phyloP scores from a whole-genome alignment of 1,140 invertebrate species.

The Camponotus pennsylvanicus region DNA sequence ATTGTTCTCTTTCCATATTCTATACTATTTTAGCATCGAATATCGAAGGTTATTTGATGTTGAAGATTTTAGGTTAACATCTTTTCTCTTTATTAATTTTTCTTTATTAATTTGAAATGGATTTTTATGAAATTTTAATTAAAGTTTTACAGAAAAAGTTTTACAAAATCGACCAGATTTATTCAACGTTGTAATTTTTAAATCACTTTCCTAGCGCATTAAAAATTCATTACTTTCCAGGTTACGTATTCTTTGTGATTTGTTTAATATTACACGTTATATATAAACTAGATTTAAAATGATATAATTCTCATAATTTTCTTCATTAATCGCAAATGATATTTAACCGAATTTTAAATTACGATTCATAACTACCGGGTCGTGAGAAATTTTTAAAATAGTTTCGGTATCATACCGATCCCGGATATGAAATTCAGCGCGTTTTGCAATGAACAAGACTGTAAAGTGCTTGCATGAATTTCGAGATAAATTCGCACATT shows the following conservation, averaged over 20 bases:
- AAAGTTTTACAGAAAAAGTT: background rate
- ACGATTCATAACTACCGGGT: background rate
- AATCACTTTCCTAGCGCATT: background rate
- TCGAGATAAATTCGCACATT: constrained; percentile 10
- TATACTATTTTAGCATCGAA: background rate
- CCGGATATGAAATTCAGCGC: background rate
- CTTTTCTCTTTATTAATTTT: background rate
- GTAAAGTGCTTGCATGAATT: background rate
- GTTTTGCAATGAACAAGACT: background rate
- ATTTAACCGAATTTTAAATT: constrained; percentile 13
- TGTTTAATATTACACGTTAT: constrained; percentile 14
- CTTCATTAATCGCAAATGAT: background rate
- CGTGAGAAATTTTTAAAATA: background rate
- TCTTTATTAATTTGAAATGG: background rate
- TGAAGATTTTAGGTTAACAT: constrained; percentile 6
- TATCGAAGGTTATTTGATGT: background rate
- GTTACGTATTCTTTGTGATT: background rate
- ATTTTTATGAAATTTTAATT: background rate
- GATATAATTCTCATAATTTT: background rate
- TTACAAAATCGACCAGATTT: background rate
- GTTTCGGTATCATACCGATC: background rate
- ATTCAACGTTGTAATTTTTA: background rate
- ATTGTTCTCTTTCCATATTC: background rate
- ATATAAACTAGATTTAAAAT: background rate
- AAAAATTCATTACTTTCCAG: constrained; percentile 1